Base-by-base conservation (phyloP, 2,888 invertebrate species). In the Charanyca ferruginea region DNA sequence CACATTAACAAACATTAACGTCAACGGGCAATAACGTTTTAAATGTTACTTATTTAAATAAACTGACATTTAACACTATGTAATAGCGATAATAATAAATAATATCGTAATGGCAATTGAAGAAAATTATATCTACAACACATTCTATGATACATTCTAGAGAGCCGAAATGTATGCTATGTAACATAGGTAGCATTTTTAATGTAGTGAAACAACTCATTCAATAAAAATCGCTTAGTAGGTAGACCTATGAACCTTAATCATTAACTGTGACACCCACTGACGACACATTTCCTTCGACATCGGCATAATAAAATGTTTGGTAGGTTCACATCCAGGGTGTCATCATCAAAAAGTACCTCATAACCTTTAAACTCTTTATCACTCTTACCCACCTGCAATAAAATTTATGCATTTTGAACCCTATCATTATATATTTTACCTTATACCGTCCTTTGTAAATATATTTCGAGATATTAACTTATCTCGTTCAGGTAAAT, bases 301-400 rank as follows among this genome's bases (percentile, higher is more conserved):
- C 38, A 16, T 16, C 4, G 3, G 7, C 18, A 60, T 44, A 44
- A 23, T 44, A 32, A 38, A 38, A 60, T 20, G 3, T 32, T 16
- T 25, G 20, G 13, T 20, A 9, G 2, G 38, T 62, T 42, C 3
- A 25, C 6, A 63, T 42, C n/a, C n/a, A n/a, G 16, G 11, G n/a
- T 42, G 64, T 18, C 72, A 63, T 66, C 64, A 66, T 48, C 64
- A 66, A 63, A 66, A 66, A 66, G 71, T 66, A 32, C n/a, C 23
- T 4, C 32, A 35, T 48, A 35, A 62, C 48, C 41, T 18, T 42
- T 18, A 60, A 69, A 48, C 0, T 48, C 20, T 48, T n/a, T 71
- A 71, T 63, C 72, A 11, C 11, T 8, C 13, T 16, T 9, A 62
- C 32, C 2, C 18, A 64, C 64, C n/a, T 49, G 48, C 25, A 63